A percentile compares a stretch with the other conserved stretches of the same genome.
Evolutionary conservation across 2,888 invertebrate genomes (phyloP).

Genomic region (Stenodera caucasica): DNA sequence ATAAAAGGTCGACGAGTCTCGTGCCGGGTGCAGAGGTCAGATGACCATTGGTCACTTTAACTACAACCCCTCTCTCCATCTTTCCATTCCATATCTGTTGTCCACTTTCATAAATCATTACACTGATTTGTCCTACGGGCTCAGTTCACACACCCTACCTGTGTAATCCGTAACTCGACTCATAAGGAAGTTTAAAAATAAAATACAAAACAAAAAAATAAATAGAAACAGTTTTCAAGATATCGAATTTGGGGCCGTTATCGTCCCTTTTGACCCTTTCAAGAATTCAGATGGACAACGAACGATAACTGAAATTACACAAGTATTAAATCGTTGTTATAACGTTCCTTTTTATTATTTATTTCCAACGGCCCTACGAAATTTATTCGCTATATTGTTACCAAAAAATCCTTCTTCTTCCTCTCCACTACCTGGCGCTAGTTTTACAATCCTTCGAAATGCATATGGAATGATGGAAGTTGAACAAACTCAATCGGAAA

Average conservation of each 20-base stretch:
- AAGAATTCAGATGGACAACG: not conserved
- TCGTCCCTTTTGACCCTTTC: not conserved
- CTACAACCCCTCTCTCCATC: conserved; percentile 28
- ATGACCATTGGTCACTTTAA: conserved; percentile 46
- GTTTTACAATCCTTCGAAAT: not conserved
- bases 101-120: conserved; percentile 40
- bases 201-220: no score
- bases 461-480: no score
- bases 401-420: conserved; percentile 41
- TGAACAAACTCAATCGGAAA: conserved; percentile 51
- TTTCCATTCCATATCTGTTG: conserved; percentile 30
- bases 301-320: conserved; percentile 1
- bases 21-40: conserved; percentile 49
- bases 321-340: conserved; percentile 1
- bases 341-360: not conserved
- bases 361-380: conserved; percentile 20
- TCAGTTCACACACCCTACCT: not conserved
- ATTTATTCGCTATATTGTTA: conserved; percentile 49
- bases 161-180: not conserved
- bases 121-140: conserved; percentile 19
- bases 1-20: conserved; percentile 47
- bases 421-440: not conserved
- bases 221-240: no score
- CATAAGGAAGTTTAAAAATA: not conserved
- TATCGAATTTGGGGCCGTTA: not conserved